Evolutionary conservation across 2,113 vertebrate genomes (phyloP), one percentile per base, ranked within the genome.

Genomic region (Bubo scandiacus): DNA sequence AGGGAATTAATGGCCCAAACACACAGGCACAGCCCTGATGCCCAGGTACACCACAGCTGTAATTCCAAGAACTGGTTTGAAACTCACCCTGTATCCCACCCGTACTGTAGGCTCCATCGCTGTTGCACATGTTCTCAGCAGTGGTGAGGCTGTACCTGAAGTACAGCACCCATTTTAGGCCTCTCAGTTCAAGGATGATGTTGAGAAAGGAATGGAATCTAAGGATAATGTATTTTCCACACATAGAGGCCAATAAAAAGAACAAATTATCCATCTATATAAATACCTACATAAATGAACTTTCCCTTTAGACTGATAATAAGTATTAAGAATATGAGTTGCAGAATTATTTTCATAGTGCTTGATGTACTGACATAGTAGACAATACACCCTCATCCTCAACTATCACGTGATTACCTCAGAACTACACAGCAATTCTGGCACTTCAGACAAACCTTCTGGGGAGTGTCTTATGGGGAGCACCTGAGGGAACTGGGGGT

Each of bases 101-200:
- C 2, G 0, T n/a, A 27, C 47, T 0, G 0, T 30, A 14, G 73
- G 7, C 42, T 49, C 23, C 36, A 8, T 62, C 1, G 1, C 54
- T 57, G 20, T 67, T 51, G 42, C 27, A 59, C 13, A 5, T 12
- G 15, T 65, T 65, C 43, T 71, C 18, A 32, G 72, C 36, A 67
- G 54, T 40, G 36, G 12, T 23, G 27, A 55, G 65, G 36, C 52
- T 78, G 65, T 26, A 66, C 7, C 51, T 70, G 49, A 20, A 55
- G 21, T 14, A 15, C 63, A 54, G n/a, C 18, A 27, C 25, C 34
- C 18, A 9, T 58, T 68, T 70, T 54, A 79, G 30, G 36, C 26
- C 5, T 30, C 38, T 54, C 59, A 42, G 43, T 70, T 54, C 68
- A 47, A 59, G 34, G 32, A 38, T 2, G 8, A 21, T 59, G 26